These are phyloP conservation scores for Steromphala cineraria DNA, from an alignment of 2,888 invertebrate genomes.

Conservation along the genomic window DNA sequence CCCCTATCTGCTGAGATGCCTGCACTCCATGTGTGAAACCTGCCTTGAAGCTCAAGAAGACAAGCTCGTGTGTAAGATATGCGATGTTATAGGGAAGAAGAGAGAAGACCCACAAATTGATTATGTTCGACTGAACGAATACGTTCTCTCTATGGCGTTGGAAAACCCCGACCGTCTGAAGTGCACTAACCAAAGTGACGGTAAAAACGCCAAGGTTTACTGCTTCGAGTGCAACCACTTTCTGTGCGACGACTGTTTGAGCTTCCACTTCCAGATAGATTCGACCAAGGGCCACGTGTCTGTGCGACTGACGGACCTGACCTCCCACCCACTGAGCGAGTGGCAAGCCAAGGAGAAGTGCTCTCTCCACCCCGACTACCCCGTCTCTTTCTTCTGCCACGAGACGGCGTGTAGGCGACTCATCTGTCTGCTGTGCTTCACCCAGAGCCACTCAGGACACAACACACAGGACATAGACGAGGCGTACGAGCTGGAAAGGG, in stretches of 20 bases:
- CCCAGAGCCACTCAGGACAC: not conserved
- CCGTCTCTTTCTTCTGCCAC: not conserved
- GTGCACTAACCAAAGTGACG: not conserved
- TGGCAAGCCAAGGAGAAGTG: not conserved
- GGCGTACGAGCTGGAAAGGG: not conserved
- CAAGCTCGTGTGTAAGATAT: not conserved
- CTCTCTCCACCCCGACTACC: not conserved
- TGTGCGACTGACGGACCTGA: not conserved
- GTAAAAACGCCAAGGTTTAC: not conserved
- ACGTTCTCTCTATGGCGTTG: not conserved
- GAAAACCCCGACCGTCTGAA: not conserved
- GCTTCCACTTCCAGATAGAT: not conserved
- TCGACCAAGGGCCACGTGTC: not conserved
- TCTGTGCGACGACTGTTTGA: not conserved
- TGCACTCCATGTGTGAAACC: not conserved
- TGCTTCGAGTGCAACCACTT: conserved; percentile 11
- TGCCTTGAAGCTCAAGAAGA: not conserved
- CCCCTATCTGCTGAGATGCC: not conserved
- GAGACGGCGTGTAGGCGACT: not conserved
- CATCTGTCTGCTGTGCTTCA: conserved; percentile 3
- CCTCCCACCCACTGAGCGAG: not conserved
- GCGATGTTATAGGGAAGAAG: not conserved
- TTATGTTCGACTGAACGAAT: not conserved
- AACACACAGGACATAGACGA: not conserved
- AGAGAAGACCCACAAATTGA: not conserved